These are phyloP conservation scores for Cryptophagus acutangulus DNA, from an alignment of 2,888 invertebrate species.

Conservation along the genomic window DNA sequence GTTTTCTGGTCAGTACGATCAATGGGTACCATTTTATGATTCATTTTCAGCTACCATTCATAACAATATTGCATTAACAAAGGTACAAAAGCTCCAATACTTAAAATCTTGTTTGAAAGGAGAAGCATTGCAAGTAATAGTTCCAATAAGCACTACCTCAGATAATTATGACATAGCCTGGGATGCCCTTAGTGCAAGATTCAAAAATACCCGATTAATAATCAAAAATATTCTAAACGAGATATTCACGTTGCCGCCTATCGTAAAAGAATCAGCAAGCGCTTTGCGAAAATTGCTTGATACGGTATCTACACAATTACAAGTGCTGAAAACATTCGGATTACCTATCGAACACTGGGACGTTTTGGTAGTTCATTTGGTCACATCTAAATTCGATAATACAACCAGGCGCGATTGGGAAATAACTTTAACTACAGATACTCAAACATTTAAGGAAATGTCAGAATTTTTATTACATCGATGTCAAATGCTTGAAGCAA, in stretches of 20 bases:
- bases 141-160: conserved; percentile 8
- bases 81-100: conserved; percentile 16
- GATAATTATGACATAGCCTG: conserved; percentile 12
- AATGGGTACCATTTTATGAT: conserved; percentile 13
- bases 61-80: conserved; percentile 4
- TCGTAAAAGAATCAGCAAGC: conserved; percentile 6
- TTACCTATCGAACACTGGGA: too few relatives aligned
- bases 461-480: too few relatives aligned
- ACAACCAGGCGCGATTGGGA: too few relatives aligned
- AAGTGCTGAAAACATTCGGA: not conserved
- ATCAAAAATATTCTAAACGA: conserved; percentile 9
- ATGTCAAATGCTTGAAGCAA: too few relatives aligned
- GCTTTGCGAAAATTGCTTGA: conserved; percentile 10
- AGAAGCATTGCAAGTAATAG: conserved; percentile 9
- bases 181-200: conserved; percentile 7
- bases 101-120: conserved; percentile 8
- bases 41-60: conserved; percentile 11
- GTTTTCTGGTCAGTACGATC: not conserved
- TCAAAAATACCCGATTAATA: conserved; percentile 12
- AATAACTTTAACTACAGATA: too few relatives aligned
- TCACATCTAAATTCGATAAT: too few relatives aligned
- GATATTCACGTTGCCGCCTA: conserved; percentile 9
- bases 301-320: conserved; percentile 3
- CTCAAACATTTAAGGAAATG: too few relatives aligned
- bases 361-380: too few relatives aligned